Percentiles rank a stretch among this genome's conserved stretches.
These are phyloP conservation scores for Recurvirostra avosetta DNA, from an alignment of 2,113 vertebrate species.

Conservation along the genomic window DNA sequence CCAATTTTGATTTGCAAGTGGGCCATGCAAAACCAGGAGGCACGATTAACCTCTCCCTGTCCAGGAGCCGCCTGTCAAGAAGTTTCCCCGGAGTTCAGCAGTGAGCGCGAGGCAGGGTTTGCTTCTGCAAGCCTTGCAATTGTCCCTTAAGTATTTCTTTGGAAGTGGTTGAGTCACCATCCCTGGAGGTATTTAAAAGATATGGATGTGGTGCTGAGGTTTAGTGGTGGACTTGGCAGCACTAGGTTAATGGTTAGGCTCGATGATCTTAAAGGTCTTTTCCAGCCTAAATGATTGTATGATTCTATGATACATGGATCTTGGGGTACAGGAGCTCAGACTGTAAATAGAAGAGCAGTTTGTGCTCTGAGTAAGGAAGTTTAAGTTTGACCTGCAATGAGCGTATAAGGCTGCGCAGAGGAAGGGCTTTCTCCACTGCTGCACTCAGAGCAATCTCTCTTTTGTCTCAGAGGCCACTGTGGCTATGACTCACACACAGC, in stretches of 20 bases:
- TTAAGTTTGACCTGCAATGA: neutral
- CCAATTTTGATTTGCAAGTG: neutral
- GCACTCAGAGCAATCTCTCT: conserved; percentile 17
- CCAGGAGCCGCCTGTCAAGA: neutral
- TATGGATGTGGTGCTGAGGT: neutral
- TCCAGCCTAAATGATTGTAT: neutral
- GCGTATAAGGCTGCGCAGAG: neutral
- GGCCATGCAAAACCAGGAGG: neutral
- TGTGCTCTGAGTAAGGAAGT: neutral
- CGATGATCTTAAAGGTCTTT: neutral
- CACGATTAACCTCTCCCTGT: neutral
- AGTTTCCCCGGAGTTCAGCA: neutral
- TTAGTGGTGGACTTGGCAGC: neutral
- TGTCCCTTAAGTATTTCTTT: neutral
- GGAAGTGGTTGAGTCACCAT: neutral
- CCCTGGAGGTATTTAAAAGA: neutral
- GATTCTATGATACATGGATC: neutral
- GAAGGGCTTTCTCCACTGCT: conserved; percentile 19
- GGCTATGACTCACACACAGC: conserved; percentile 54
- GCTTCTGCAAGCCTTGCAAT: neutral
- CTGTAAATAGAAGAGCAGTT: neutral
- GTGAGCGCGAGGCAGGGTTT: neutral
- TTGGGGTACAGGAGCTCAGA: neutral
- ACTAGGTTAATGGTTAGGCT: neutral
- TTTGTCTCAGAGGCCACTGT: conserved; percentile 54